A percentile compares a stretch with the other conserved stretches of the same genome.
Evolutionary conservation across 2,113 vertebrate species (phyloP).

Genomic region (Aramus guarauna): DNA sequence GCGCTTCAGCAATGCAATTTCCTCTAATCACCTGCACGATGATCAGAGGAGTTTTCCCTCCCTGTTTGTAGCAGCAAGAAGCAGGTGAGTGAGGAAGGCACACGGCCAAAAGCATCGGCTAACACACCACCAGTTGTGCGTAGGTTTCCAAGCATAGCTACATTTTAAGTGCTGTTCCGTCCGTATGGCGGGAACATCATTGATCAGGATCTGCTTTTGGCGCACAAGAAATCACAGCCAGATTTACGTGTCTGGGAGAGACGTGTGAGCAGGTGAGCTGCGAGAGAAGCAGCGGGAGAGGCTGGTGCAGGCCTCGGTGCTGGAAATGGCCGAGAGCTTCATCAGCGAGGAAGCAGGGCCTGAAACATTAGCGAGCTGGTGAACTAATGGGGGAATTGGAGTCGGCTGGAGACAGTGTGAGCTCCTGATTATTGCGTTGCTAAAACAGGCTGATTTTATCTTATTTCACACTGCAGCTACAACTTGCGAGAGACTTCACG

Average conservation of each 20-base stretch:
- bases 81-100: not conserved
- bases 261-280: not conserved
- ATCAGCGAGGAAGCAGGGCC: not conserved
- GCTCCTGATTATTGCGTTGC: not conserved
- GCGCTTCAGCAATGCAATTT: not conserved
- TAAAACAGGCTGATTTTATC: not conserved
- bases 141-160: not conserved
- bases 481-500: not conserved
- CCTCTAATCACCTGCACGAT: not conserved
- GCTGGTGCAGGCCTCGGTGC: not conserved
- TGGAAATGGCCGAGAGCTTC: not conserved
- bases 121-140: not conserved
- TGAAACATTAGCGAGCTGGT: not conserved
- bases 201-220: not conserved
- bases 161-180: not conserved
- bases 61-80: not conserved
- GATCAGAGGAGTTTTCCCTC: not conserved
- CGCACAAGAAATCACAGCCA: not conserved
- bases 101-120: not conserved
- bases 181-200: fast-evolving
- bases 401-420: not conserved
- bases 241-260: not conserved
- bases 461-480: not conserved
- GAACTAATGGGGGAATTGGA: fast-evolving
- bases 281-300: not conserved